Base-by-base conservation (phyloP, 2,113 vertebrate genomes). In the Upupa epops region DNA sequence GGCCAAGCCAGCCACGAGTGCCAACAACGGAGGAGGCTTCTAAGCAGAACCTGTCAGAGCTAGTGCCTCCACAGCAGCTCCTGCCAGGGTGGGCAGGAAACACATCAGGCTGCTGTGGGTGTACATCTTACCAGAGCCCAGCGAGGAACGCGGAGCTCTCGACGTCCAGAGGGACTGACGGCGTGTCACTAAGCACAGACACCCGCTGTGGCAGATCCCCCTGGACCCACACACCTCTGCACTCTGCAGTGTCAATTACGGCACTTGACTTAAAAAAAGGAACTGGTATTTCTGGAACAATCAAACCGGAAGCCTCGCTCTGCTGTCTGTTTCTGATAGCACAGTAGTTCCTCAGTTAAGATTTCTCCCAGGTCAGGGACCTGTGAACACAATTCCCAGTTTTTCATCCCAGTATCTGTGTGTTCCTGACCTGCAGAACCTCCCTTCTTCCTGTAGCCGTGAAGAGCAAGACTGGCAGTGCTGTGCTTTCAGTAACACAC, bases 251-350 rank as follows among this genome's bases (percentile, higher is more conserved):
- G 89, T 87, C n/a, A 89, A 85, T n/a, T 73, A 83, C 63, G 89
- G 34, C n/a, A 70, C 32, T 69, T 87, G 56, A 34, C 60, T 36
- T 24, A 17, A 3, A 17, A 34, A 49, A 60, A 36, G 68, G 31
- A 82, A 75, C 29, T 64, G 45, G 82, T 93, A 76, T 92, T 95
- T 96, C 68, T 79, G 80, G 71, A 94, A 58, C 59, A 68, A 82
- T 79, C 83, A 66, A 40, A 83, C 81, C 54, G 66, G 92, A 94
- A 94, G 60, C 34, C 48, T 71, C 66, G 56, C 37, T 93, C 71
- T 79, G 36, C 70, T 89, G 61, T 46, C 72, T 7, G 4, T 81
- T 90, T 83, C 77, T 92, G 54, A 78, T 22, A 76, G n/a, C 75
- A 55, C 52, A 51, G 29, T 22, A 89, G 83, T 66, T 96, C 64